Base-by-base conservation (phyloP, 2,888 invertebrate species). In the Orgyia antiqua region DNA sequence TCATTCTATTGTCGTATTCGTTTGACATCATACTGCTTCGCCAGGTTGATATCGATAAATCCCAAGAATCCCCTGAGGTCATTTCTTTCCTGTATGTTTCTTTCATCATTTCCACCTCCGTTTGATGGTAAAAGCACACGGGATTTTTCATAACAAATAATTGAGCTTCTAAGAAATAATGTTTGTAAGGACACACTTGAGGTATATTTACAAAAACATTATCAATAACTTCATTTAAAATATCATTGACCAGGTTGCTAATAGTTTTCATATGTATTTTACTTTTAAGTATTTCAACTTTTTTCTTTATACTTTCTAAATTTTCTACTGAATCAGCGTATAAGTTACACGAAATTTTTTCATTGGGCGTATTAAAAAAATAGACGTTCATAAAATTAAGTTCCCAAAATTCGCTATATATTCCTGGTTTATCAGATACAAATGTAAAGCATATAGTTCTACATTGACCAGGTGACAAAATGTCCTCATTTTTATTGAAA, bases 401-500 rank as follows among this genome's bases (percentile, higher is more conserved):
- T 45, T 79, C 82, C 89, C 89, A 89, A 10, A 45, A 55, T 51
- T 89, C 89, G 2, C 49, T 67, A 23, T 63, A 79, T 5, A 80
- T 67, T 2, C 78, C 77, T 1, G 79, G 59, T 11, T 50, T 52
- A 4, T 67, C 60, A 1, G 86, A 72, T 25, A 79, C 50, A 47
- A 89, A 90, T 42, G 86, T 88, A 17, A 90, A 70, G 8, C 51
- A 63, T 24, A 90, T 46, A 15, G 73, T 45, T 23, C 70, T 70
- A 2, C 51, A 67, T 45, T 88, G 80, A 1, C 88, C 88, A 1
- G 89, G 90, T 1, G 77, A 60, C 23, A 90, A 38, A 0, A 88
- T 56, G 10, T 83, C 73, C 54, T 87, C 87, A 41, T 87, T 88
- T 62, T 88, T 89, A 34, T 88, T 82, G 37, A 90, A 90, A 53